A percentile compares a stretch with the other conserved stretches of the same genome.
Evolutionary conservation across 2,797 vertebrate genomes (phyloP).

Genomic region (Cyclura pinguis): DNA sequence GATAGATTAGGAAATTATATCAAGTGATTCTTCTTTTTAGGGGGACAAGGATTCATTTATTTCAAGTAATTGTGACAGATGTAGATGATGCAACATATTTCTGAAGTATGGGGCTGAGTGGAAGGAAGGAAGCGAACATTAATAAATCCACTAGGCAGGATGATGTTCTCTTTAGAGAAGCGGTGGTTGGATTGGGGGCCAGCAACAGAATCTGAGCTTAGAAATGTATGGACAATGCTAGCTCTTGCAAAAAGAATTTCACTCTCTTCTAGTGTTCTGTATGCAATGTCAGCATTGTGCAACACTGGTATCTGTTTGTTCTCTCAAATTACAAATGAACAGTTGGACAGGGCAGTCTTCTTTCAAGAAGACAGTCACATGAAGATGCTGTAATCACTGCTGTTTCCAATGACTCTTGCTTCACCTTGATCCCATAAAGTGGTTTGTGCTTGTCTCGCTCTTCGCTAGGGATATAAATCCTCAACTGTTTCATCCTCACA

Average conservation of each 20-base stretch:
- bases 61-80: too few species aligned
- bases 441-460: neutral
- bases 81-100: too few species aligned
- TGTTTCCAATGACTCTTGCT: neutral
- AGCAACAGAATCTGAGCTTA: neutral
- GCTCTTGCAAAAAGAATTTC: neutral
- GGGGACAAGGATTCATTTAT: too few species aligned
- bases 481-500: too few species aligned
- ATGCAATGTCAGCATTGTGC: neutral
- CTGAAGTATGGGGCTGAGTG: neutral
- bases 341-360: neutral
- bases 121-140: neutral
- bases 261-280: neutral
- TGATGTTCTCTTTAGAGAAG: neutral
- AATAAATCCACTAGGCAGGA: neutral
- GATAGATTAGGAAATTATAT: neutral
- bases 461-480: neutral
- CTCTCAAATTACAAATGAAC: constrained; percentile 17
- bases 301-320: neutral
- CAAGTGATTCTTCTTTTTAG: neutral
- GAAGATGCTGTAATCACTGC: neutral
- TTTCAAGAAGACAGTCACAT: neutral
- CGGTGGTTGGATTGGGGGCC: neutral
- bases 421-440: neutral
- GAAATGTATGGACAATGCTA: neutral